Evolutionary conservation across 2,888 invertebrate species (phyloP), one percentile per base, ranked within the genome.

Genomic region (Platerodrilus igneus): DNA sequence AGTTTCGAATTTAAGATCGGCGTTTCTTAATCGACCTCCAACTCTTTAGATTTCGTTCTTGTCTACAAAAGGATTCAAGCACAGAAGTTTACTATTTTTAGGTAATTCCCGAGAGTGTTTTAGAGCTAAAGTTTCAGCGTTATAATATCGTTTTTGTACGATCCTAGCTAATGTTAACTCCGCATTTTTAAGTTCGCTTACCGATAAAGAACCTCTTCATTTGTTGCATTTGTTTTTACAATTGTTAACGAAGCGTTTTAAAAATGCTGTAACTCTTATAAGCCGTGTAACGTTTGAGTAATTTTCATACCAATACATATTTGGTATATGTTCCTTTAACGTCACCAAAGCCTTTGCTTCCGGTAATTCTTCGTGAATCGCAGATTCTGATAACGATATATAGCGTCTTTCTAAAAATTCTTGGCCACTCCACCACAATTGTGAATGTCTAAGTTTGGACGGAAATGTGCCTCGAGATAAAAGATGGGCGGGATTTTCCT

Each of bases 11-110:
- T 34, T 21, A 22, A 47, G 44, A 6, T 41, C 23, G 11, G 53
- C 40, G 31, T 53, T 38, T 23, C 25, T 17, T 11, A 53, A 17
- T 19, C 50, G 34, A 15, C 50, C 48, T 7, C 52, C 45, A 9
- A 51, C 43, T 31, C 51, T 35, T 15, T 51, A 18, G 5, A 51
- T 3, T 10, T 30, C 39, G 19, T 31, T 21, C 7, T 40, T 11
- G 23, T 50, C 51, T 11, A 48, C 13, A 32, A 50, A 51, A 4
- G 49, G 51, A 29, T 47, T 50, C 14, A 51, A 22, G 23, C 21
- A 30, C 3, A 40, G 3, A 11, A 50, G 11, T 41, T 28, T 38
- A 13, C 42, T 45, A 6, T 31, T 22, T 13, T 33, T 39, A n/a
- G n/a, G n/a, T n/a, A n/a, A n/a, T 9, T 21, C 16, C 18, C 36